Conservation (phyloP, 2,888 invertebrate species). For the Orthosia cruda region DNA sequence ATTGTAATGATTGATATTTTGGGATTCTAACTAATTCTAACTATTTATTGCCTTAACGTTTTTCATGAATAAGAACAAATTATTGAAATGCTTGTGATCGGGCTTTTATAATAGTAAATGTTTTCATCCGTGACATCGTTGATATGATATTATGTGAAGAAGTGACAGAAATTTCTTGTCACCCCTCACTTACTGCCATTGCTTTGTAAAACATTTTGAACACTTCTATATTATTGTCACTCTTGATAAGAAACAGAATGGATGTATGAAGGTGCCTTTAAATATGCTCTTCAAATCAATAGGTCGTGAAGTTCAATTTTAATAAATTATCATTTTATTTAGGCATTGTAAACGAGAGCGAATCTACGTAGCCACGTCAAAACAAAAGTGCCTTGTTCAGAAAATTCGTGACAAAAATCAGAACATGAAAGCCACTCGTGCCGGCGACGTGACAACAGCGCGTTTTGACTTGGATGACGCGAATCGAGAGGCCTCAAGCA, state of each 20-base stretch:
- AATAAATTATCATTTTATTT: neutral
- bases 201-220: neutral
- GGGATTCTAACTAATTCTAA: constrained; percentile 2
- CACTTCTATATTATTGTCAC: neutral
- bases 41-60: too few species aligned
- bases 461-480: constrained; percentile 76
- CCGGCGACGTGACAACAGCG: constrained; percentile 69
- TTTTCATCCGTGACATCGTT: neutral
- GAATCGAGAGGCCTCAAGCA: constrained; percentile 78
- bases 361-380: constrained; percentile 19
- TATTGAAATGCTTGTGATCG: constrained; percentile 3
- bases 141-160: neutral
- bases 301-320: neutral
- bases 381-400: constrained; percentile 61
- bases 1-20: constrained; percentile 46
- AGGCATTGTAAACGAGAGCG: neutral
- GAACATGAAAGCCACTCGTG: constrained; percentile 68
- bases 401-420: constrained; percentile 73
- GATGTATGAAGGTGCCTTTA: neutral
- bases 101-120: constrained; percentile 16
- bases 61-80: constrained; percentile 3
- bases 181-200: constrained; percentile 15
- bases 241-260: constrained; percentile 4
- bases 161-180: constrained; percentile 33
- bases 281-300: neutral